Evolutionary conservation across 2,797 vertebrate genomes (phyloP).

Genomic region (Sardinella longiceps): DNA sequence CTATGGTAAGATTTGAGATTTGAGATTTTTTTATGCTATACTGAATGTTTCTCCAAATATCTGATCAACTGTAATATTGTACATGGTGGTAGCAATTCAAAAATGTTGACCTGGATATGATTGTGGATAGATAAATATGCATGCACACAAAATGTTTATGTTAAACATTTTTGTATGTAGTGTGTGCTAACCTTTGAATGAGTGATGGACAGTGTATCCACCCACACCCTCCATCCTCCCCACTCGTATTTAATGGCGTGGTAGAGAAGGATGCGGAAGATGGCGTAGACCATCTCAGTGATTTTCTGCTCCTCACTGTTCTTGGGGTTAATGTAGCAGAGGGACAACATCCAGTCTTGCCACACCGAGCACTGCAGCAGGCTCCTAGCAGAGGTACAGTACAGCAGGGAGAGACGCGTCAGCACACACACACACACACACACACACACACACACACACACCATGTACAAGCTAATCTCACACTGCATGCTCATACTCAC

Average conservation of each 20-base stretch:
- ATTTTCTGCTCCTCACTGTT: slow-evolving; percentile 96
- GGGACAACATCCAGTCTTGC: slow-evolving; percentile 99
- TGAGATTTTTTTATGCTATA: too few relatives aligned
- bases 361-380: slow-evolving; percentile 98
- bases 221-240: slow-evolving; percentile 99
- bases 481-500: not conserved
- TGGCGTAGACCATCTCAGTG: slow-evolving; percentile 96
- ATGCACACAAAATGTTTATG: too few relatives aligned
- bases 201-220: slow-evolving; percentile 97
- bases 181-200: slow-evolving; percentile 91
- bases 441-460: slow-evolving; percentile 33
- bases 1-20: not conserved
- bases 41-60: not conserved
- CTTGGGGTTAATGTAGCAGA: slow-evolving; percentile 90
- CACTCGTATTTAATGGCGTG: slow-evolving; percentile 98
- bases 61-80: not conserved
- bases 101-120: slow-evolving; percentile 5
- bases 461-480: not conserved
- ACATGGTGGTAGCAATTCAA: not conserved
- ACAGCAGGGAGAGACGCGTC: slow-evolving; percentile 54
- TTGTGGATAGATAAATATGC: not conserved
- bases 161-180: slow-evolving; percentile 22
- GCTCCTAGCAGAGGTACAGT: slow-evolving; percentile 80
- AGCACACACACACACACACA: slow-evolving; percentile 22
- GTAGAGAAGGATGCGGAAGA: slow-evolving; percentile 97